Percentiles rank a stretch among this genome's conserved stretches.
These are phyloP conservation scores for Thyatira batis DNA, from an alignment of 2,888 invertebrate species.

Conservation along the genomic window DNA sequence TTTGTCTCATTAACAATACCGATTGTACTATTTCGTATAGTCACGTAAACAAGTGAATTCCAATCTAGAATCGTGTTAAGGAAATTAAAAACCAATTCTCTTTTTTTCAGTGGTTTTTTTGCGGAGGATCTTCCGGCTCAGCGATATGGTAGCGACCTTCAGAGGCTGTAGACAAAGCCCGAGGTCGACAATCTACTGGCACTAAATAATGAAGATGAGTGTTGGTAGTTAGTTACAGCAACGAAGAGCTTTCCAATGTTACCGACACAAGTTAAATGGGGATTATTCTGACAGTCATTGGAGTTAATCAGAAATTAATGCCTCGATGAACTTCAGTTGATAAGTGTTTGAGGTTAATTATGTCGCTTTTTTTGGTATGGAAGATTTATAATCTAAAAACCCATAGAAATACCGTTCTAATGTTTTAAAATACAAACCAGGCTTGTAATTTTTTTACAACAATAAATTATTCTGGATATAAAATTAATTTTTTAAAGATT, in stretches of 20 bases:
- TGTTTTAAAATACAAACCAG: not conserved
- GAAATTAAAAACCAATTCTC: constrained; percentile 16
- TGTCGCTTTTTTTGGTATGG: not conserved
- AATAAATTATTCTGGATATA: not conserved
- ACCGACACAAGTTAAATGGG: not conserved
- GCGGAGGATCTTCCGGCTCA: constrained; percentile 23
- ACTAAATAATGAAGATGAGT: constrained; percentile 12
- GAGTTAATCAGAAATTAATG: not conserved
- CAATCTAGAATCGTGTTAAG: constrained; percentile 5
- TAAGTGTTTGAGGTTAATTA: not conserved
- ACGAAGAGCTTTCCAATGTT: constrained; percentile 9
- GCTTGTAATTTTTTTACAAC: too few species aligned
- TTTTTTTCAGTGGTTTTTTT: constrained; percentile 15
- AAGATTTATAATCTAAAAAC: not conserved
- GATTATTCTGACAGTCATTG: not conserved
- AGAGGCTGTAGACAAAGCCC: constrained; percentile 30
- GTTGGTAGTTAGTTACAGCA: constrained; percentile 16
- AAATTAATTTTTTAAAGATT: too few species aligned
- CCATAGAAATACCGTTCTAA: not conserved
- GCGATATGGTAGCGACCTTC: constrained; percentile 19
- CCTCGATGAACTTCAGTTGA: not conserved
- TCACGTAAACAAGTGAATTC: constrained; percentile 14
- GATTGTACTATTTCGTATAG: constrained; percentile 3
- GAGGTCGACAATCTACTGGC: constrained; percentile 24
- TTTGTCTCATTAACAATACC: not conserved